A percentile compares a stretch with the other conserved stretches of the same genome.
Evolutionary conservation across 2,888 invertebrate species (phyloP).

Genomic region (Lathronympha strigana): DNA sequence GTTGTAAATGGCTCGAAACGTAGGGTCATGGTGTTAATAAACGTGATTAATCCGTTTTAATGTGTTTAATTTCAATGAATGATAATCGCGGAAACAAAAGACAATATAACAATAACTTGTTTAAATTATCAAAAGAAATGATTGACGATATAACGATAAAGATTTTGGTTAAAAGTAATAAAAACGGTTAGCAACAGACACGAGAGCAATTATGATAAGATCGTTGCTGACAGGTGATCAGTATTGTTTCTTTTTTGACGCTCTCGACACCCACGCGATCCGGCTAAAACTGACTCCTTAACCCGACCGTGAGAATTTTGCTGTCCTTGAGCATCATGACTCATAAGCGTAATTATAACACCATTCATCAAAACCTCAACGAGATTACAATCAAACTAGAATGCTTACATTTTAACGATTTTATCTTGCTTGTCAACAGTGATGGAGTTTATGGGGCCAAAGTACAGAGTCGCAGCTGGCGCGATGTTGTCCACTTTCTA

Average conservation of each 20-base stretch:
- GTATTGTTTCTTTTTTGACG: not conserved
- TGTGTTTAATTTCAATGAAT: too few species aligned
- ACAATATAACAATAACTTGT: too few species aligned
- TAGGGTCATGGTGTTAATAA: too few species aligned
- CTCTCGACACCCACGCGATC: not conserved
- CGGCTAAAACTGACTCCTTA: not conserved
- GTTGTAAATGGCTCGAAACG: too few species aligned
- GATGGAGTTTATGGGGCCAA: slow-evolving; percentile 87
- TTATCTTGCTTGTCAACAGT: slow-evolving; percentile 61
- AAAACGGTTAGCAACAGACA: slow-evolving; percentile 7
- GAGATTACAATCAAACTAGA: not conserved
- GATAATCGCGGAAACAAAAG: too few species aligned
- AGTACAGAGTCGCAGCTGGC: slow-evolving; percentile 85
- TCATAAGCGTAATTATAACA: not conserved
- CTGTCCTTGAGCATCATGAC: slow-evolving; percentile 13
- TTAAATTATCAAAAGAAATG: too few species aligned
- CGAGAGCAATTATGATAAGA: slow-evolving; percentile 9
- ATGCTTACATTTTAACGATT: not conserved
- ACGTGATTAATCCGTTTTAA: too few species aligned
- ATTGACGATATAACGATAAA: not conserved
- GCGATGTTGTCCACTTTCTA: slow-evolving; percentile 86
- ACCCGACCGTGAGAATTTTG: not conserved
- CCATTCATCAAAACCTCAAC: not conserved
- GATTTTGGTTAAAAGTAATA: slow-evolving; percentile 8
- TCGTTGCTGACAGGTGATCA: slow-evolving; percentile 16